These are phyloP conservation scores for Scaptomyza graminum DNA, from an alignment of 1,140 invertebrate genomes.

Conservation along the genomic window DNA sequence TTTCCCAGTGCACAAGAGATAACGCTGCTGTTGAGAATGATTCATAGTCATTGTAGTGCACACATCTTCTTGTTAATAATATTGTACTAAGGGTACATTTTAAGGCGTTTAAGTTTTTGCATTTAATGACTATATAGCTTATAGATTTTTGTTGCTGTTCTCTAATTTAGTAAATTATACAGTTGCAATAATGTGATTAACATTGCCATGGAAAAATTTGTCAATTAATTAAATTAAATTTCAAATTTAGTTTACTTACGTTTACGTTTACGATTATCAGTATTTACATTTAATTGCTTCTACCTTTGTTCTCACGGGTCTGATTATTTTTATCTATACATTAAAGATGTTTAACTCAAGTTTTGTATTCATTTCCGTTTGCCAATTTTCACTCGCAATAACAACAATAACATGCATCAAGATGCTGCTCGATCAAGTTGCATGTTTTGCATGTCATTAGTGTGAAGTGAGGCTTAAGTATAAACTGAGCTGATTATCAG, in stretches of 20 bases:
- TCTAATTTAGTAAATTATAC: constrained; percentile 6
- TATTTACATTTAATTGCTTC: neutral
- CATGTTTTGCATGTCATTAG: constrained; percentile 32
- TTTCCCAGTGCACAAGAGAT: neutral
- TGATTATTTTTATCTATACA: neutral
- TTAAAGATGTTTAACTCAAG: neutral
- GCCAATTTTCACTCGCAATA: constrained; percentile 7
- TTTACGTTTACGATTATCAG: neutral
- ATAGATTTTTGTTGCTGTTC: neutral
- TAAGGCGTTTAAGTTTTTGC: neutral
- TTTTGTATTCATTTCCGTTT: constrained; percentile 21
- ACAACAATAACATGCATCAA: constrained; percentile 10
- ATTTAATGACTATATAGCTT: constrained; percentile 1
- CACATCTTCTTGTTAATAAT: neutral
- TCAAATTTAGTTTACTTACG: neutral
- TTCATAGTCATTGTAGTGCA: neutral
- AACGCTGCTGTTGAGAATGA: neutral
- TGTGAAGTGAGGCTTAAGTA: neutral
- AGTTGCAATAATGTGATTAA: neutral
- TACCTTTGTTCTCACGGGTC: neutral
- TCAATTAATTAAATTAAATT: constrained; percentile 3
- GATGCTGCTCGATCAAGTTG: neutral
- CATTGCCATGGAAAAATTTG: constrained; percentile 2
- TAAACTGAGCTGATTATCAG: constrained; percentile 24
- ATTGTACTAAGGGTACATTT: neutral